Percentiles rank a stretch among this genome's conserved stretches.
phyloP scores from a whole-genome alignment of 2,888 invertebrate genomes.

The Ditylenchus weischeri region DNA sequence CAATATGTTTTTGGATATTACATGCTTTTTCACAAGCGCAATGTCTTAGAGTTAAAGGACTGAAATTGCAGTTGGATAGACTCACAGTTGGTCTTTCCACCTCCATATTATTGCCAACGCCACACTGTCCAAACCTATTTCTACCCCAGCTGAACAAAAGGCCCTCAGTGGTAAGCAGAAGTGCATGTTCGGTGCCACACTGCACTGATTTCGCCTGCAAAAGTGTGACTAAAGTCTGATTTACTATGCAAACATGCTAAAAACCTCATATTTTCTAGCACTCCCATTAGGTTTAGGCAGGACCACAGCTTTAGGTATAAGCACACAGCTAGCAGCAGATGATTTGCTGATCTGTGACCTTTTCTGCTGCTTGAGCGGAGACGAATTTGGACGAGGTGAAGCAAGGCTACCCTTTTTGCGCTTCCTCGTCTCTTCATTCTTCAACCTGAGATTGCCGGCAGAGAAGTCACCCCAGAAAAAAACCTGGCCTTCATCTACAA shows the following conservation, averaged over 20 bases:
- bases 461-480: constrained; percentile 49
- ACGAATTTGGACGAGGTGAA: constrained; percentile 1
- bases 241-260: too few species aligned
- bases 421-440: constrained; percentile 23
- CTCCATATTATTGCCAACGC: constrained; percentile 40
- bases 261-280: neutral
- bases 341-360: neutral
- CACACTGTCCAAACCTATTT: constrained; percentile 54
- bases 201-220: constrained; percentile 38
- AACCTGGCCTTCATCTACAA: constrained; percentile 42
- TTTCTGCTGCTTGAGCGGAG: constrained; percentile 16
- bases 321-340: neutral
- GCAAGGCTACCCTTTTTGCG: constrained; percentile 12
- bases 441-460: constrained; percentile 35
- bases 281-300: constrained; percentile 1
- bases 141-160: constrained; percentile 44
- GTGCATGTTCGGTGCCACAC: constrained; percentile 52
- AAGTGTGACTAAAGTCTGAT: neutral
- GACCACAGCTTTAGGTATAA: neutral
- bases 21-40: too few species aligned
- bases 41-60: too few species aligned
- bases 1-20: too few species aligned
- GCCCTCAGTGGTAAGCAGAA: constrained; percentile 43
- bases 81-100: constrained; percentile 23
- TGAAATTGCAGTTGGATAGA: neutral